Evolutionary conservation across 1,140 invertebrate species (phyloP), one percentile per base, ranked within the genome.

Genomic region (Triops longicaudatus): DNA sequence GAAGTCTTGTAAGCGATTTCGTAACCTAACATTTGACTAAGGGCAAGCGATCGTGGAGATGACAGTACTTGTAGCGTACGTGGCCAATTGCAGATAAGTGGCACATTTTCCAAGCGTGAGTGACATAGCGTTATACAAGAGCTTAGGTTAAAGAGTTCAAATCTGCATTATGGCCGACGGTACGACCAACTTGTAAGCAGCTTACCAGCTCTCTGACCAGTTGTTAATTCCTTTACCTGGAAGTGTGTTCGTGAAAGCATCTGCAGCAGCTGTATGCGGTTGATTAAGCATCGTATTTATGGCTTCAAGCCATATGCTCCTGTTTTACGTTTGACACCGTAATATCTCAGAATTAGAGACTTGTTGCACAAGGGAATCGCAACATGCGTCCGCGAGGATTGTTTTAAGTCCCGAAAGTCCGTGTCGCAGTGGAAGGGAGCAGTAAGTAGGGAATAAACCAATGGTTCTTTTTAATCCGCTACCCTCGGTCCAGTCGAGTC

Each of bases 151-250:
- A 63, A 63, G n/a, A 63, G 50, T 63, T 22, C 50, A 63, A 63
- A 63, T 63, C 50, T 63, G 50, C 22, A 63, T 63, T 63, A 12
- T 10, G 17, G 17, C 50, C 50, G 50, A 11, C 22, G 50, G 50
- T 22, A 63, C 50, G 22, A 63, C 50, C 50, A 17, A 63, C 50
- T 63, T 63, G 22, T 63, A 63, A 63, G 50, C 50, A 63, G 50
- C 50, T 63, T 63, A 63, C 7, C 17, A 63, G 50, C 50, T 63
- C 50, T 63, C 10, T 5, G 1, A 17, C 14, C 50, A 63, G 50
- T 63, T 63, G 17, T 63, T 63, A 63, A 63, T 63, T 63, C 50
- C 50, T 63, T 63, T 63, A 63, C 50, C 50, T 63, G 50, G 50
- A 22, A 63, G 22, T 63, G 50, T 63, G 50, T 63, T 6, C n/a